phyloP scores from a whole-genome alignment of 2,888 invertebrate species.

The Yponomeuta malinellus region DNA sequence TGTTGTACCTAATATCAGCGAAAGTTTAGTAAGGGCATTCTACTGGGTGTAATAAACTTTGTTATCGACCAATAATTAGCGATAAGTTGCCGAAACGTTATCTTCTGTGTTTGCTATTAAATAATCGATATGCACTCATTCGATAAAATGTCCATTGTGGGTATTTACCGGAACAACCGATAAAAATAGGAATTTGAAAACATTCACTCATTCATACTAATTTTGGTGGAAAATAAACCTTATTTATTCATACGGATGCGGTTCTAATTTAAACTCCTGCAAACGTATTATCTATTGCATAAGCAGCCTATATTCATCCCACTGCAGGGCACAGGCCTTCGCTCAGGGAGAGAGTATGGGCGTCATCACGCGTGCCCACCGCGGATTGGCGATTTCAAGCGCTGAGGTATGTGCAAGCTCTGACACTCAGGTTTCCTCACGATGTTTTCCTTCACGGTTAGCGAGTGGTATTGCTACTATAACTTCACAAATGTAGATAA shows the following conservation, averaged over 20 bases:
- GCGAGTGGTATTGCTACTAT: no score
- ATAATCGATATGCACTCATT: slow-evolving; percentile 65
- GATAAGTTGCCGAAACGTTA: slow-evolving; percentile 68
- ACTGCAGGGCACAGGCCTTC: no score
- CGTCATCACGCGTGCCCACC: no score
- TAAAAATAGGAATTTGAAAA: neutral
- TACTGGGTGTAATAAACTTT: slow-evolving; percentile 47
- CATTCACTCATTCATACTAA: neutral
- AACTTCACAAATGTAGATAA: no score
- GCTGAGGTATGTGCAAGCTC: no score
- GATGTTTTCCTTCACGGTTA: no score
- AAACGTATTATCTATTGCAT: slow-evolving; percentile 28
- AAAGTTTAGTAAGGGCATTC: slow-evolving; percentile 3
- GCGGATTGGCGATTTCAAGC: no score
- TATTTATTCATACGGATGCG: neutral
- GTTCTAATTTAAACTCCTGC: neutral
- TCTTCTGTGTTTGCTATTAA: slow-evolving; percentile 70
- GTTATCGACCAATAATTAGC: slow-evolving; percentile 71
- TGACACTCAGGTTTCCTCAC: no score
- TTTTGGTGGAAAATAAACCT: neutral
- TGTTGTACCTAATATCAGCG: neutral
- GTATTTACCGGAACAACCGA: slow-evolving; percentile 17
- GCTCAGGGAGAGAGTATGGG: no score
- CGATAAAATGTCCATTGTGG: slow-evolving; percentile 65
- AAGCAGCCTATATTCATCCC: no score